Evolutionary conservation across 35 echinoderm and acorn worm genomes (phyloP).

Genomic region (Patiria miniata): DNA sequence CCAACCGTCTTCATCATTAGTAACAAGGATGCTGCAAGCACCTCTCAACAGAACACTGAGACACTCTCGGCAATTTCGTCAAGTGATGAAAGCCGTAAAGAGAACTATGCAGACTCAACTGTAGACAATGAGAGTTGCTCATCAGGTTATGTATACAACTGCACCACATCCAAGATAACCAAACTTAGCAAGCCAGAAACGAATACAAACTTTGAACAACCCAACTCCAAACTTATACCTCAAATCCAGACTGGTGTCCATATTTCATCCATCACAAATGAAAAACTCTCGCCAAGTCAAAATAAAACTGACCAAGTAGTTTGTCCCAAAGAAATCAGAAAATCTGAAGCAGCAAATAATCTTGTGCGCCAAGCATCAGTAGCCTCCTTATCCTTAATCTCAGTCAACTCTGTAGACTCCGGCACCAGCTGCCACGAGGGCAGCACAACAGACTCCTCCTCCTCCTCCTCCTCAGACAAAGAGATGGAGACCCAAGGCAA

Average conservation of each 20-base stretch:
- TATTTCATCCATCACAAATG: neutral
- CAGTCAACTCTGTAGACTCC: conserved; percentile 33
- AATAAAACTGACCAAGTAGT: neutral
- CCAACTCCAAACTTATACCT: neutral
- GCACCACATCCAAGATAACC: neutral
- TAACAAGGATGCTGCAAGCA: neutral
- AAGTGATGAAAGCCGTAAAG: neutral
- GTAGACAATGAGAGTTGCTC: neutral
- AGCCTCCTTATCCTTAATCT: neutral
- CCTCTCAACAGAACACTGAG: neutral
- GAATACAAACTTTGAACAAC: neutral
- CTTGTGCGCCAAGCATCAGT: neutral
- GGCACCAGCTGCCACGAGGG: conserved; percentile 29
- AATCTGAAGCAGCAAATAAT: conserved; percentile 13
- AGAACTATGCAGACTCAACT: neutral
- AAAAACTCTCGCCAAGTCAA: neutral
- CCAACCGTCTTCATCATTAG: neutral
- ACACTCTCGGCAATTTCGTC: neutral
- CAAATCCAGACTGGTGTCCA: neutral
- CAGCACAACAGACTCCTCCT: neutral
- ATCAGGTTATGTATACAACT: conserved; percentile 20
- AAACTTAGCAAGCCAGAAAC: neutral
- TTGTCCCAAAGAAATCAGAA: too few species aligned
- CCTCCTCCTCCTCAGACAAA: neutral
- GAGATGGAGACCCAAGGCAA: neutral